Evolutionary conservation across 2,888 invertebrate genomes (phyloP).

Genomic region (Podabrus alpinus): DNA sequence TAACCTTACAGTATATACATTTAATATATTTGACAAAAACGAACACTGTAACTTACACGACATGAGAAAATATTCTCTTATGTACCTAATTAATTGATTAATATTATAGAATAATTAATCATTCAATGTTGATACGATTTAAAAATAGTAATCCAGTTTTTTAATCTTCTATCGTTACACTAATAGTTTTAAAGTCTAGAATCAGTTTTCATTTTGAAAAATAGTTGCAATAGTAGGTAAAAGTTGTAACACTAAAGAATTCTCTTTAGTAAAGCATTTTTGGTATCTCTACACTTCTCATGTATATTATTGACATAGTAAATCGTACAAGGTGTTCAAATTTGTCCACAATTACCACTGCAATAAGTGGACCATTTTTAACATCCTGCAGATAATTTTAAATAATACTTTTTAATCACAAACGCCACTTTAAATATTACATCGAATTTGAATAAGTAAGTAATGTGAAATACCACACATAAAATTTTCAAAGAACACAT

Average conservation of each 20-base stretch:
- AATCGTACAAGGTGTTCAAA: neutral
- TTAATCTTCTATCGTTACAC: neutral
- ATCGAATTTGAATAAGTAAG: neutral
- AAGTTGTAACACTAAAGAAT: neutral
- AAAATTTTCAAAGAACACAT: slow-evolving; percentile 15
- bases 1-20: slow-evolving; percentile 13
- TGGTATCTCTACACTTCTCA: neutral
- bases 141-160: neutral
- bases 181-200: neutral
- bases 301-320: neutral
- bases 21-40: slow-evolving; percentile 14
- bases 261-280: neutral
- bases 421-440: neutral
- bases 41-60: slow-evolving; percentile 12
- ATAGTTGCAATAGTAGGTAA: neutral
- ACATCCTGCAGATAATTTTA: neutral
- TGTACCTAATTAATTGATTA: neutral
- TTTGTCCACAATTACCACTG: neutral
- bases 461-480: slow-evolving; percentile 6
- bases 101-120: neutral
- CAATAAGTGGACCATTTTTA: neutral
- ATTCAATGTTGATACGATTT: neutral
- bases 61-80: slow-evolving; percentile 18
- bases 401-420: slow-evolving; percentile 3
- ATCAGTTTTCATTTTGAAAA: slow-evolving; percentile 3